Conservation (phyloP, 2,888 invertebrate species). For the Agrilus biguttatus region DNA sequence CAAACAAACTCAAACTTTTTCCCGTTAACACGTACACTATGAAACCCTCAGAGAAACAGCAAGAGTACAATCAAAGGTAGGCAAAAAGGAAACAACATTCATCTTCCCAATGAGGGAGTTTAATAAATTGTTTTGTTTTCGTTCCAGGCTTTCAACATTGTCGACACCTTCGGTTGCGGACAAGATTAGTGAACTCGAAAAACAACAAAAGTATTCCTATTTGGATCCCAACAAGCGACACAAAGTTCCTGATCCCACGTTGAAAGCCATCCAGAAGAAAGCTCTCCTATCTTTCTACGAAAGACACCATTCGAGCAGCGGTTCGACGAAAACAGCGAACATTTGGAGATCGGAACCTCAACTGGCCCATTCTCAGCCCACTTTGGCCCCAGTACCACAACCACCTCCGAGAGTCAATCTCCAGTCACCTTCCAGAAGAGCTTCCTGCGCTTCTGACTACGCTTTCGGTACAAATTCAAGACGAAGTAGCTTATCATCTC, state of each 20-base stretch:
- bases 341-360: slow-evolving; percentile 46
- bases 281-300: slow-evolving; percentile 70
- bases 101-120: not conserved
- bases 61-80: slow-evolving; percentile 8
- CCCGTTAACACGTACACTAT: slow-evolving; percentile 56
- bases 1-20: slow-evolving; percentile 47
- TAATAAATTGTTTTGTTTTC: not conserved
- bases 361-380: slow-evolving; percentile 27
- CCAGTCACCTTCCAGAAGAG: slow-evolving; percentile 38
- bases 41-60: slow-evolving; percentile 22
- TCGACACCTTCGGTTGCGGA: slow-evolving; percentile 48
- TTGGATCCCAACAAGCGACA: slow-evolving; percentile 61
- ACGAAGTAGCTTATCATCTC: slow-evolving; percentile 28
- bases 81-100: not conserved
- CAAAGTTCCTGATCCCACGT: slow-evolving; percentile 53
- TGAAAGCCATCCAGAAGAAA: slow-evolving; percentile 72
- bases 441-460: slow-evolving; percentile 55
- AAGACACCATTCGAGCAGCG: slow-evolving; percentile 40
- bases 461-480: slow-evolving; percentile 32
- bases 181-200: slow-evolving; percentile 48
- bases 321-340: slow-evolving; percentile 10
- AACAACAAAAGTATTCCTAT: slow-evolving; percentile 48
- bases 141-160: slow-evolving; percentile 24
- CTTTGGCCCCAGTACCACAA: slow-evolving; percentile 17
- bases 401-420: slow-evolving; percentile 32